A percentile compares a stretch with the other conserved stretches of the same genome.
These are phyloP conservation scores for Apotomis turbidana DNA, from an alignment of 2,888 invertebrate genomes.

Conservation along the genomic window DNA sequence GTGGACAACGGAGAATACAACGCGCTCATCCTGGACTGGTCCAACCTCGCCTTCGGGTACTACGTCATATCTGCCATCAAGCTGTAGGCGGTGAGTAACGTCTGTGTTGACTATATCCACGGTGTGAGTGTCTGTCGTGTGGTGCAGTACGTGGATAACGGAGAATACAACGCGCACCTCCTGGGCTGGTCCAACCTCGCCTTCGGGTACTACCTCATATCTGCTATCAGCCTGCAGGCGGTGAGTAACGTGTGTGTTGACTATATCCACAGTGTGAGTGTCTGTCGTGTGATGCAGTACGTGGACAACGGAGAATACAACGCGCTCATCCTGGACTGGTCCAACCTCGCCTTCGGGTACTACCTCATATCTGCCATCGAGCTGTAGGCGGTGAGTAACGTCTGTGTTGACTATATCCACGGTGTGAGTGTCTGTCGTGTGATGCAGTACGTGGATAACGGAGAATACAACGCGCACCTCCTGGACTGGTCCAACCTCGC, in stretches of 20 bases:
- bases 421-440: conserved; percentile 61
- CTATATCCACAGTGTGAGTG: conserved; percentile 57
- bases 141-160: conserved; percentile 59
- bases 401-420: conserved; percentile 43
- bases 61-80: conserved; percentile 59
- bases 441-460: conserved; percentile 59
- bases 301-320: conserved; percentile 65
- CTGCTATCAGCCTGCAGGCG: conserved; percentile 51
- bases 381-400: conserved; percentile 52
- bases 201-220: conserved; percentile 63
- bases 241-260: conserved; percentile 47
- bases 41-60: conserved; percentile 66
- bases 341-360: conserved; percentile 66
- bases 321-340: conserved; percentile 72
- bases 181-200: conserved; percentile 77
- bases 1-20: conserved; percentile 65
- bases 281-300: conserved; percentile 61
- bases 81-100: conserved; percentile 52
- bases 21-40: conserved; percentile 72
- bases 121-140: conserved; percentile 61
- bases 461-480: conserved; percentile 68
- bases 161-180: conserved; percentile 68
- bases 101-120: conserved; percentile 43
- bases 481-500: conserved; percentile 77
- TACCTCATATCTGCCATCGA: conserved; percentile 59